phyloP scores from a whole-genome alignment of 2,888 invertebrate genomes.

The Frankliniella fusca region DNA sequence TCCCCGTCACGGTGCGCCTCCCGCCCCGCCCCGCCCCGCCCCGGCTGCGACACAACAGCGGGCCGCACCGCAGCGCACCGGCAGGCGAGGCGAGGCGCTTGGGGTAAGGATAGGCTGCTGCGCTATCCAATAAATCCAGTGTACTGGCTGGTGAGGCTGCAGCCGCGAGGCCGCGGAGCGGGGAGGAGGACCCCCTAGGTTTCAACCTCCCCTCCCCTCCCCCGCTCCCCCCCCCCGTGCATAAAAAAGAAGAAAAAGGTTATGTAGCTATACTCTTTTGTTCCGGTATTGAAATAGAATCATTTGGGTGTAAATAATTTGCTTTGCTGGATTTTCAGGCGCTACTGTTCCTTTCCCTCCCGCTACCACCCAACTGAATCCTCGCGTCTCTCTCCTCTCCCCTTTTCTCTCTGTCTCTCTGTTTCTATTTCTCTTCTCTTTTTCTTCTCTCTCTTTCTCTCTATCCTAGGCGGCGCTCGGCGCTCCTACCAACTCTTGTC shows the following conservation, averaged over 20 bases:
- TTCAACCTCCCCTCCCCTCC: not conserved
- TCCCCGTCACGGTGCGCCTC: no score
- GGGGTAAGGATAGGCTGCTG: not conserved
- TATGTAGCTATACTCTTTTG: constrained; percentile 26
- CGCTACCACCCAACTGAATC: not conserved
- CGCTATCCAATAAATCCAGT: not conserved
- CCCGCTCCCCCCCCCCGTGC: constrained; percentile 30
- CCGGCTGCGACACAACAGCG: no score
- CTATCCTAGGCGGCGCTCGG: no score
- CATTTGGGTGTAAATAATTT: constrained; percentile 68
- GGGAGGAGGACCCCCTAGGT: no score
- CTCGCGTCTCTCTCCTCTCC: constrained; percentile 44
- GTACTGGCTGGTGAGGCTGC: not conserved
- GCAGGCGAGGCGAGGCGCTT: not conserved
- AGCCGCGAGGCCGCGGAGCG: no score
- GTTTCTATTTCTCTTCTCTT: constrained; percentile 37
- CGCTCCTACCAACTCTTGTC: no score
- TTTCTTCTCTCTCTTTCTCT: constrained; percentile 28
- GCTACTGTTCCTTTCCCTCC: constrained; percentile 30
- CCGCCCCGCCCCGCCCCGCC: no score
- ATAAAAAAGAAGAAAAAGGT: constrained; percentile 10
- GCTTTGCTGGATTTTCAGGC: constrained; percentile 47
- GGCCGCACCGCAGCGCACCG: no score
- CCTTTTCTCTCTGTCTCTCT: constrained; percentile 36
- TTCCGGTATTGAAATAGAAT: constrained; percentile 63